Conservation (phyloP, 2,888 invertebrate species). For the Ennomos fuscantarius region DNA sequence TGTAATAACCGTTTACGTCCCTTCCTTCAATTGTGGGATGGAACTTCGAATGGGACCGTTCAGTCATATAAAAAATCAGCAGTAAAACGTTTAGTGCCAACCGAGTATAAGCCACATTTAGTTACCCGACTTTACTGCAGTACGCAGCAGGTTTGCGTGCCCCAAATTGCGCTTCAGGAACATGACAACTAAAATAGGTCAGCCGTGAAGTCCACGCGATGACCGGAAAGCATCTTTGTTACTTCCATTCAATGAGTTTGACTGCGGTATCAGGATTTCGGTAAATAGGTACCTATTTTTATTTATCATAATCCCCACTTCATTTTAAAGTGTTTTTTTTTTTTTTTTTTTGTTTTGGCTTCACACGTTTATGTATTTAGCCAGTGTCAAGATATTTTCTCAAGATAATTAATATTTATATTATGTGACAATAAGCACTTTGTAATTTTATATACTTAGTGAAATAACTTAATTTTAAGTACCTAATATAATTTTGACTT, state of each 20-base stretch:
- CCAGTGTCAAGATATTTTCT: too few relatives aligned
- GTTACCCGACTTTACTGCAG: slow-evolving; percentile 21
- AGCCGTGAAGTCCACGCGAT: slow-evolving; percentile 53
- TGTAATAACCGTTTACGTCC: too few relatives aligned
- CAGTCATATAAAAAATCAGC: slow-evolving; percentile 6
- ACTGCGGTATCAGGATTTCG: slow-evolving; percentile 27
- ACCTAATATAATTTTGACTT: too few relatives aligned
- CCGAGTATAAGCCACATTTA: slow-evolving; percentile 23
- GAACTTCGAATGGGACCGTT: too few relatives aligned
- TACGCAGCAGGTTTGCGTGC: slow-evolving; percentile 17
- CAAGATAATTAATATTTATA: too few relatives aligned
- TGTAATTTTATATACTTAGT: too few relatives aligned
- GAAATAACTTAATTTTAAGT: too few relatives aligned
- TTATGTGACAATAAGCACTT: too few relatives aligned
- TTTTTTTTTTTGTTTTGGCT: too few relatives aligned
- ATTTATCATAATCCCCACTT: not conserved
- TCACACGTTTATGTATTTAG: too few relatives aligned
- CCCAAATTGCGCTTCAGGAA: slow-evolving; percentile 15
- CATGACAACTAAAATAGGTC: slow-evolving; percentile 57
- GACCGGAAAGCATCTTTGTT: slow-evolving; percentile 65
- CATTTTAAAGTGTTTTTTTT: too few relatives aligned
- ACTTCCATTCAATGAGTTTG: slow-evolving; percentile 44
- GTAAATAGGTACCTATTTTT: slow-evolving; percentile 3
- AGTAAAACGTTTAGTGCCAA: slow-evolving; percentile 22
- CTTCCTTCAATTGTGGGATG: too few relatives aligned